Evolutionary conservation across 2,113 vertebrate genomes (phyloP).

Genomic region (Atherinomorus stipes): DNA sequence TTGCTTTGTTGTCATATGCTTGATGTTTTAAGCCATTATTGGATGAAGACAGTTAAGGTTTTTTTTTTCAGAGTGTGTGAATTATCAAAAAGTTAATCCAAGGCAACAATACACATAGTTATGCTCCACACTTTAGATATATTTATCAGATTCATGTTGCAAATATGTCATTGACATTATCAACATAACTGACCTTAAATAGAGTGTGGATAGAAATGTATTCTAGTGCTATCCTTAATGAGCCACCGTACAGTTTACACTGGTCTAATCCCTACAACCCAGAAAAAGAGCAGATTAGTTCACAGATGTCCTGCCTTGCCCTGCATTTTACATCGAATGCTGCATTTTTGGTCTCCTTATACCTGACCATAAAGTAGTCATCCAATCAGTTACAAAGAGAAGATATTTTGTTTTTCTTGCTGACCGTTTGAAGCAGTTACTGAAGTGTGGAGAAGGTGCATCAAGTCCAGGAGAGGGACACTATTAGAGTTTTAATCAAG

Average conservation of each 20-base stretch:
- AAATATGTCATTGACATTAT: constrained; percentile 10
- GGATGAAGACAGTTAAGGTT: neutral
- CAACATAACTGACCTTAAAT: neutral
- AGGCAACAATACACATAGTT: neutral
- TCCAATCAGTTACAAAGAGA: neutral
- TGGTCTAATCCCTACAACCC: constrained; percentile 55
- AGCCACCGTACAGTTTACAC: neutral
- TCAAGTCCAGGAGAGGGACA: neutral
- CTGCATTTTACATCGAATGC: neutral
- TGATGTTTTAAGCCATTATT: neutral
- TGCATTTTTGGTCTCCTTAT: neutral
- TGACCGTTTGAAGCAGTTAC: neutral
- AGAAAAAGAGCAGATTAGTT: constrained; percentile 54
- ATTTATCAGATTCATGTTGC: neutral
- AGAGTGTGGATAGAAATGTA: neutral
- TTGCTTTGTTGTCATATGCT: neutral
- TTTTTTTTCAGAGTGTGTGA: neutral
- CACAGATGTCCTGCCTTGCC: constrained; percentile 14
- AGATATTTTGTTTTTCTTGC: neutral
- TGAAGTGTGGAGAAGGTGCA: neutral
- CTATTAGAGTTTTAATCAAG: neutral
- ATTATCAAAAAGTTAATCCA: neutral
- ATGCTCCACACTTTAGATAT: neutral
- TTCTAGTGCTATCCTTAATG: constrained; percentile 9
- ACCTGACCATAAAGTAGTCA: neutral